These are phyloP conservation scores for Papilio xuthus DNA, from an alignment of 1,140 invertebrate species.

Conservation along the genomic window DNA sequence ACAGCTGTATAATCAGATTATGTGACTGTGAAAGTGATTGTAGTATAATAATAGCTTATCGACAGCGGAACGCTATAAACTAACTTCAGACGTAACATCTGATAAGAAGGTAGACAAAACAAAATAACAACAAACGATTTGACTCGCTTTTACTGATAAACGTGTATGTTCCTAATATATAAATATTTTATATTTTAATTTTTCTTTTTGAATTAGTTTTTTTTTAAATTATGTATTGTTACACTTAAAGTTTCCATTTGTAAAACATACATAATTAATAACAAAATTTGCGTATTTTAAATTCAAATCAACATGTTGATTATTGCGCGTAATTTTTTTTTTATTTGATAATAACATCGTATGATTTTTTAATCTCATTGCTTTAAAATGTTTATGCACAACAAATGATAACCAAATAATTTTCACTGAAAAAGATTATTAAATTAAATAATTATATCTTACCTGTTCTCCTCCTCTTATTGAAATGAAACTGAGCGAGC, in stretches of 20 bases:
- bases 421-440: background rate
- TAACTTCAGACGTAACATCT: background rate
- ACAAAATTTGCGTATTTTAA: background rate
- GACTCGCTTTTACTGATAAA: background rate
- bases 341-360: slow-evolving; percentile 19
- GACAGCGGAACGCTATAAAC: background rate
- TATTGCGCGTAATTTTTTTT: slow-evolving; percentile 5
- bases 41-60: slow-evolving; percentile 2
- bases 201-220: background rate
- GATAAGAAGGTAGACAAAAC: background rate
- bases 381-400: background rate
- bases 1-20: background rate
- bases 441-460: slow-evolving; percentile 43
- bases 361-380: background rate
- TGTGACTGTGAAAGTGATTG: slow-evolving; percentile 5
- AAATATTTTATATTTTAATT: background rate
- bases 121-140: background rate
- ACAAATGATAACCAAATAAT: background rate
- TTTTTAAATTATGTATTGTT: background rate
- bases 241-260: no score
- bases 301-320: background rate
- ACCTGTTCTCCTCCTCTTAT: slow-evolving; percentile 94
- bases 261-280: background rate
- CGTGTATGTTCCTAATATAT: background rate
- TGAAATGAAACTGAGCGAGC: slow-evolving; percentile 94